Conservation (phyloP, 2,113 vertebrate genomes). For the Zosterops borbonicus region DNA sequence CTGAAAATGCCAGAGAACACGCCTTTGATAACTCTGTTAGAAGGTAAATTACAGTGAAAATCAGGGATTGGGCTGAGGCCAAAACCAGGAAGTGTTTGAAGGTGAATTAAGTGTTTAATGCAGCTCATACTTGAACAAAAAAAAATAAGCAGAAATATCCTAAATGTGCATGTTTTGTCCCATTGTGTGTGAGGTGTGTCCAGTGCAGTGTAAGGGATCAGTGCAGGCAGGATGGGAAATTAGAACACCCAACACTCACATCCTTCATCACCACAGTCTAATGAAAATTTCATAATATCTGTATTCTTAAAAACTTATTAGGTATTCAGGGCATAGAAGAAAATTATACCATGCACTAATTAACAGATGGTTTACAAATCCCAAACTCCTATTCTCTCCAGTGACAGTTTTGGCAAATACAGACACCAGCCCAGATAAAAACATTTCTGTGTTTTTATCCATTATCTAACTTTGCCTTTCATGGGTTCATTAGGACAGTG, state of each 20-base stretch:
- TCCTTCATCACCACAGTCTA: not conserved
- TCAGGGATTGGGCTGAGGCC: not conserved
- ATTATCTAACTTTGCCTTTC: conserved; percentile 55
- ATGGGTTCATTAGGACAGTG: conserved; percentile 36
- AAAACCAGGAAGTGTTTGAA: not conserved
- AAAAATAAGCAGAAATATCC: not conserved
- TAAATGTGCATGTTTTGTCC: not conserved
- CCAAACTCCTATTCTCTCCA: not conserved
- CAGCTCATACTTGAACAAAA: not conserved
- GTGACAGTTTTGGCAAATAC: not conserved
- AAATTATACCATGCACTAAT: not conserved
- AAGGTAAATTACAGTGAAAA: not conserved
- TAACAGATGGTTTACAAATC: conserved; percentile 29
- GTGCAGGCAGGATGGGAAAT: not conserved
- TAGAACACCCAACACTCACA: not conserved
- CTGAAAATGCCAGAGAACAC: not conserved
- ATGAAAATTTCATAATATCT: not conserved
- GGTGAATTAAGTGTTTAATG: not conserved
- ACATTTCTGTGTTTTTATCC: not conserved
- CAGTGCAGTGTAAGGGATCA: not conserved
- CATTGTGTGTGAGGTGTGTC: not conserved
- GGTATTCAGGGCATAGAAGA: not conserved
- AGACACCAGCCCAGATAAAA: not conserved
- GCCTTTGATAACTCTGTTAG: not conserved
- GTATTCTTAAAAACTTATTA: not conserved